Conservation (phyloP, 2,797 vertebrate species). For the Fundulus diaphanus region DNA sequence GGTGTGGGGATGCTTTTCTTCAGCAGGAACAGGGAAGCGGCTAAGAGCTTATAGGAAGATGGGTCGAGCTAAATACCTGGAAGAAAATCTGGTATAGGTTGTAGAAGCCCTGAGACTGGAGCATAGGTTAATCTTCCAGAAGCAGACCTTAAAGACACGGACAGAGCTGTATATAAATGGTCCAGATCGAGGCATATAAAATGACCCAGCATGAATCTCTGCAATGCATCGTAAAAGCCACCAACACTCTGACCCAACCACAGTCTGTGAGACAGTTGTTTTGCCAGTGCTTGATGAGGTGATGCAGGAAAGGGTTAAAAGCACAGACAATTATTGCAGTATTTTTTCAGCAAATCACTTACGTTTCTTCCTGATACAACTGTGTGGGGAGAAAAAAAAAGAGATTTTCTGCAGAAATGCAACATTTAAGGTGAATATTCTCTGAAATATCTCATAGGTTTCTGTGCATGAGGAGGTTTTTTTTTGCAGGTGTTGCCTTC, state of each 20-base stretch:
- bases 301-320: background rate
- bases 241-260: background rate
- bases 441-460: background rate
- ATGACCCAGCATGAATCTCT: background rate
- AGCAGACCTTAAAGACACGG: no score
- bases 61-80: no score
- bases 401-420: background rate
- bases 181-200: no score
- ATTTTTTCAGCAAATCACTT: background rate
- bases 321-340: background rate
- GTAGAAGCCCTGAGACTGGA: no score
- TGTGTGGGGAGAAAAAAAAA: background rate
- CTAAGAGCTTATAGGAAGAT: no score
- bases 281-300: background rate
- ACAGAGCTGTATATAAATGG: no score
- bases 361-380: background rate
- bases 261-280: background rate
- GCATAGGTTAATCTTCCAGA: no score
- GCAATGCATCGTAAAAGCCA: no score
- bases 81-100: no score
- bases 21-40: no score
- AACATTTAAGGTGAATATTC: background rate
- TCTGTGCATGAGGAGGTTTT: slow-evolving; percentile 9
- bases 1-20: no score
- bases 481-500: slow-evolving; percentile 32